Evolutionary conservation across 2,113 vertebrate genomes (phyloP).

Genomic region (Salvator merianae): DNA sequence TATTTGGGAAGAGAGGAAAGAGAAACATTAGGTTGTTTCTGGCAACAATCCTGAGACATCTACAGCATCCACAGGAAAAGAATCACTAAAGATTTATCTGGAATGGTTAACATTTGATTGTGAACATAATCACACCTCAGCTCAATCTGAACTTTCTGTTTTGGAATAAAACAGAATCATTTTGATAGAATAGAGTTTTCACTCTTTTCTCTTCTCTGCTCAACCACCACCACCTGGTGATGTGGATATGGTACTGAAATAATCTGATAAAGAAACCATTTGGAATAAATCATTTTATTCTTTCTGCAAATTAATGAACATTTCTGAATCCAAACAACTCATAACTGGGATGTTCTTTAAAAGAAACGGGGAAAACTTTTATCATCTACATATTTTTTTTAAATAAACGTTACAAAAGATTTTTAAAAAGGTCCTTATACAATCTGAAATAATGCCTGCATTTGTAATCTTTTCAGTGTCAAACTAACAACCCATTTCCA

Average conservation of each 20-base stretch:
- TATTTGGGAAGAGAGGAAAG: too few relatives aligned
- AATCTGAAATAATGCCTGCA: constrained; percentile 77
- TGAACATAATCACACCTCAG: not conserved
- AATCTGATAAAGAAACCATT: not conserved
- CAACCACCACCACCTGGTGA: not conserved
- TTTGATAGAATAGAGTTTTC: not conserved
- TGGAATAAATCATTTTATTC: not conserved
- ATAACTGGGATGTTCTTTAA: constrained; percentile 39
- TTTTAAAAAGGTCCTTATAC: constrained; percentile 68
- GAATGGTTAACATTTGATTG: too few relatives aligned
- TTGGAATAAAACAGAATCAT: not conserved
- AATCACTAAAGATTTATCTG: not conserved
- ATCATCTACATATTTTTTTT: constrained; percentile 51
- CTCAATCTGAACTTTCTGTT: not conserved
- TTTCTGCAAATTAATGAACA: not conserved
- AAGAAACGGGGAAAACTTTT: constrained; percentile 1
- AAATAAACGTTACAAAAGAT: constrained; percentile 57
- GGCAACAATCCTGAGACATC: too few relatives aligned
- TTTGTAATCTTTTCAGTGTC: constrained; percentile 76
- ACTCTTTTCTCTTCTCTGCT: not conserved
- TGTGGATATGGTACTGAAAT: not conserved
- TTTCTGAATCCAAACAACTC: not conserved
- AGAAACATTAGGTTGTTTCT: too few relatives aligned
- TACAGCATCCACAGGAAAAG: too few relatives aligned
- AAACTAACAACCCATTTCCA: constrained; percentile 78